Conservation (phyloP, 1,140 invertebrate species). For the Calephelis virginiensis region DNA sequence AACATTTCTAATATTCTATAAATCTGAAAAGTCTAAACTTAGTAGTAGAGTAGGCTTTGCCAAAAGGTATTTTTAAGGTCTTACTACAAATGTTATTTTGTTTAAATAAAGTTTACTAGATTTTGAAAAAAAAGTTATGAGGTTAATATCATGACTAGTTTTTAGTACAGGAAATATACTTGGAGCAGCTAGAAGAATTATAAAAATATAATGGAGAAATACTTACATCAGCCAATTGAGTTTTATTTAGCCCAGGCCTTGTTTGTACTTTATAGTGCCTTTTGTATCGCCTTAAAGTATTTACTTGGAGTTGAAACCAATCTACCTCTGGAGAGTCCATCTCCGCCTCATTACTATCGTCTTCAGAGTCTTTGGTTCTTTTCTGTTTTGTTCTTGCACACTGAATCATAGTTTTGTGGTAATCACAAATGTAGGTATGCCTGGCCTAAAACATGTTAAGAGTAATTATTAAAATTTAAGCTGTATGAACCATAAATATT, state of each 20-base stretch:
- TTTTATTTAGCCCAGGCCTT: slow-evolving; percentile 94
- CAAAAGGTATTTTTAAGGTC: too few relatives aligned
- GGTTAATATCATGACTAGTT: too few relatives aligned
- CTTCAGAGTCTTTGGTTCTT: slow-evolving; percentile 93
- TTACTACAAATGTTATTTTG: too few relatives aligned
- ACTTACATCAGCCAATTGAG: slow-evolving; percentile 96
- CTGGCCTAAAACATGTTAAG: slow-evolving; percentile 83
- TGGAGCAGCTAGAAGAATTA: background rate
- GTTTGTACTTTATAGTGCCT: slow-evolving; percentile 95
- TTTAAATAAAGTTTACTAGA: too few relatives aligned
- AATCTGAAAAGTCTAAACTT: too few relatives aligned
- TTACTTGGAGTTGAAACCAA: slow-evolving; percentile 94
- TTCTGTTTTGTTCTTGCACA: slow-evolving; percentile 91
- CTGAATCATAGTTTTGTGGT: slow-evolving; percentile 97
- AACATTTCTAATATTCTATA: too few relatives aligned
- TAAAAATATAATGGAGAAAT: slow-evolving; percentile 12
- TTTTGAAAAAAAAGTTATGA: too few relatives aligned
- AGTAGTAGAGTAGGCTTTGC: too few relatives aligned
- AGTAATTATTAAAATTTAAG: slow-evolving; percentile 13
- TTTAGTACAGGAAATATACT: background rate
- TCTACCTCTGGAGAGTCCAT: slow-evolving; percentile 95
- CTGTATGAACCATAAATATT: too few relatives aligned
- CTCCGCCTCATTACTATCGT: slow-evolving; percentile 93
- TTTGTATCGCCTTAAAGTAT: slow-evolving; percentile 95
- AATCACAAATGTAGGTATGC: slow-evolving; percentile 98